Evolutionary conservation across 2,888 invertebrate species (phyloP).

Genomic region (Apotomis betuletana): DNA sequence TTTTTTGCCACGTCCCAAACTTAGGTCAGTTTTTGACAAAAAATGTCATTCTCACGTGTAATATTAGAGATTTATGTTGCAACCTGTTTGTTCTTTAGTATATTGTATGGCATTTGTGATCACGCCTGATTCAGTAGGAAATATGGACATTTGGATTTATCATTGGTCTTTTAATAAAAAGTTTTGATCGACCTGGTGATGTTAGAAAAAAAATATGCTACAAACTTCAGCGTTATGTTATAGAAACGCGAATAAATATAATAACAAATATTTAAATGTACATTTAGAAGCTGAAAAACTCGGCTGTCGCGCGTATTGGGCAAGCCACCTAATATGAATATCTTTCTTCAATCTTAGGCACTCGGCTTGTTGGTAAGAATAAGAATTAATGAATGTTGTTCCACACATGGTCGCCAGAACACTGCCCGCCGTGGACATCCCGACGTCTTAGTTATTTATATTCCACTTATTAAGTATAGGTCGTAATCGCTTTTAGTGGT

Average conservation of each 20-base stretch:
- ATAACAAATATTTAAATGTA: too few species aligned
- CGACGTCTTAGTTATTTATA: conserved; percentile 4
- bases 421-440: conserved; percentile 17
- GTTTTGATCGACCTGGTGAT: conserved; percentile 11
- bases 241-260: too few species aligned
- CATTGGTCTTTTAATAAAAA: conserved; percentile 1
- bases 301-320: too few species aligned
- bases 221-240: too few species aligned
- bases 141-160: conserved; percentile 5
- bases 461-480: conserved; percentile 7
- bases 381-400: conserved; percentile 6
- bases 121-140: conserved; percentile 7
- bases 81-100: conserved; percentile 34
- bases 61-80: conserved; percentile 39
- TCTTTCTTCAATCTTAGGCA: background rate
- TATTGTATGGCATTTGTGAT: conserved; percentile 20
- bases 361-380: conserved; percentile 6
- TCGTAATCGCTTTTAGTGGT: too few species aligned
- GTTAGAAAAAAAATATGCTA: background rate
- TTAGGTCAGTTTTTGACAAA: conserved; percentile 56
- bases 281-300: too few species aligned
- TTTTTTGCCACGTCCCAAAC: conserved; percentile 55
- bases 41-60: conserved; percentile 39
- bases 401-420: conserved; percentile 29
- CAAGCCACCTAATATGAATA: background rate